Evolutionary conservation across 2,113 vertebrate genomes (phyloP).

Genomic region (Ochotona princeps): DNA sequence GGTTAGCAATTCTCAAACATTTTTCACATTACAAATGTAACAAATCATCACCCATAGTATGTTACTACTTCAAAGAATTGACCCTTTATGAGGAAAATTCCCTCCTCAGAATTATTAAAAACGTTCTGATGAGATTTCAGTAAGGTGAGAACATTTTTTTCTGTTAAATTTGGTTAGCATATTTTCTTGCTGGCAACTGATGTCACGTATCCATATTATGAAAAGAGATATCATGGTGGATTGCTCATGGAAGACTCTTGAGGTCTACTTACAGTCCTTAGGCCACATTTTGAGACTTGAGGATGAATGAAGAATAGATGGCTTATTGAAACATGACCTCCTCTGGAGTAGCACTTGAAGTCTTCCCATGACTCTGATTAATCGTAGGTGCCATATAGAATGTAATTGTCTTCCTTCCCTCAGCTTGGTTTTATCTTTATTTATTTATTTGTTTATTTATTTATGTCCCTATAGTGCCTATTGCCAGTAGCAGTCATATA

Average conservation of each 20-base stretch:
- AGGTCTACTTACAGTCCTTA: not conserved
- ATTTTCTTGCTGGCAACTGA: constrained; percentile 13
- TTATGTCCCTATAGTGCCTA: not conserved
- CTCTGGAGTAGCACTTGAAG: not conserved
- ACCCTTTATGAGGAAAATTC: not conserved
- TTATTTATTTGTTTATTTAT: too few species aligned
- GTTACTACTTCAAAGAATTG: not conserved
- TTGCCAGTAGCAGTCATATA: not conserved
- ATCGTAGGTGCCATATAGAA: not conserved
- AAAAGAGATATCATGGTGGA: not conserved
- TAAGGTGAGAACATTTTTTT: not conserved
- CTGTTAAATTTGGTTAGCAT: constrained; percentile 19
- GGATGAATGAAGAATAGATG: not conserved
- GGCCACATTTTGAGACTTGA: constrained; percentile 17
- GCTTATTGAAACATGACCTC: not conserved
- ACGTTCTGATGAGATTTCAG: not conserved
- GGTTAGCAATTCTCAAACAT: constrained; percentile 11
- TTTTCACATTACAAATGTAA: constrained; percentile 28
- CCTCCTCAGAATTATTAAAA: not conserved
- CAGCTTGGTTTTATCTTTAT: not conserved
- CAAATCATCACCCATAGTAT: not conserved
- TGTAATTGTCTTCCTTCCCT: not conserved
- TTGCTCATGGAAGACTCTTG: not conserved
- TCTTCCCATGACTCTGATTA: not conserved
- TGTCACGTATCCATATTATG: not conserved